Evolutionary conservation across 2,888 invertebrate genomes (phyloP).

Genomic region (Tyria jacobaeae): DNA sequence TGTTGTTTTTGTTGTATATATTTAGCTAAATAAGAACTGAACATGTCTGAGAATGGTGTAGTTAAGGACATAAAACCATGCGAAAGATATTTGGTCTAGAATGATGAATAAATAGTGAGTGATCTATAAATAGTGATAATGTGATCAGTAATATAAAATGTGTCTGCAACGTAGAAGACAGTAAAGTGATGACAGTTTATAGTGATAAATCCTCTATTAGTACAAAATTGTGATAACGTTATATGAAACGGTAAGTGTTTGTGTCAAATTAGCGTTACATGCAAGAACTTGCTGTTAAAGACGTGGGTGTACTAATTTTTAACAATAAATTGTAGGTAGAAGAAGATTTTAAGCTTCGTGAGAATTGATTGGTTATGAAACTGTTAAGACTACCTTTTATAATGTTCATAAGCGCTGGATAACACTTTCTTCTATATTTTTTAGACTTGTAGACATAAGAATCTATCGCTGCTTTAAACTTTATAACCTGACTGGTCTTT

Average conservation of each 20-base stretch:
- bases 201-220: slow-evolving; percentile 29
- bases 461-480: too few relatives aligned
- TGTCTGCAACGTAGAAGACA: slow-evolving; percentile 2
- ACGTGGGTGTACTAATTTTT: background rate
- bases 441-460: slow-evolving; percentile 24
- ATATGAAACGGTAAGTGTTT: slow-evolving; percentile 23
- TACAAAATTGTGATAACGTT: slow-evolving; percentile 34
- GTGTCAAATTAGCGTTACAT: slow-evolving; percentile 20
- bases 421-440: background rate
- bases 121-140: too few relatives aligned
- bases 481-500: too few relatives aligned
- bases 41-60: too few relatives aligned
- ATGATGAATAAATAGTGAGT: too few relatives aligned
- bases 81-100: too few relatives aligned
- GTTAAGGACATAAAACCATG: too few relatives aligned
- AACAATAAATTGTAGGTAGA: background rate
- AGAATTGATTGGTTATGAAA: background rate
- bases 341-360: slow-evolving; percentile 1
- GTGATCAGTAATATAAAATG: background rate
- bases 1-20: too few relatives aligned
- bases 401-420: background rate
- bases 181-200: slow-evolving; percentile 35
- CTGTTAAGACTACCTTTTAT: background rate
- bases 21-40: too few relatives aligned
- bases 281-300: background rate